Conservation (phyloP, 2,113 vertebrate species). For the Pao palembangensis region DNA sequence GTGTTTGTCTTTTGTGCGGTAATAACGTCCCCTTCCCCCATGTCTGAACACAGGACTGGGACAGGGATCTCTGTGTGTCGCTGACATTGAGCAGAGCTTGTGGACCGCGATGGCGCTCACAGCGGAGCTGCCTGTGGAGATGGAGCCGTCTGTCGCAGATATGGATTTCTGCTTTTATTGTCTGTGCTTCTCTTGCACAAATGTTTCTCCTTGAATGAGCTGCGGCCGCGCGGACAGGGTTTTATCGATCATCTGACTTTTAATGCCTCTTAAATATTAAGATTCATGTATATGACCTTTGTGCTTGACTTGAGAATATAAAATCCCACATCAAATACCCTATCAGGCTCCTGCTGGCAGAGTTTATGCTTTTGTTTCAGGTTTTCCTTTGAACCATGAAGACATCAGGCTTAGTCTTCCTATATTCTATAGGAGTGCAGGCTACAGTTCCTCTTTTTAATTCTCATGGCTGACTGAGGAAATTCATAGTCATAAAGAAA, state of each 20-base stretch:
- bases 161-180: conserved; percentile 52
- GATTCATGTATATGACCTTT: conserved; percentile 65
- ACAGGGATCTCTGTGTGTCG: conserved; percentile 41
- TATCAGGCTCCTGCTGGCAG: conserved; percentile 9
- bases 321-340: conserved; percentile 36
- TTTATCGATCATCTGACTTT: conserved; percentile 65
- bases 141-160: conserved; percentile 38
- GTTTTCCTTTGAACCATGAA: conserved; percentile 9
- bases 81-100: conserved; percentile 43
- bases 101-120: conserved; percentile 32
- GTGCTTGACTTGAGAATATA: conserved; percentile 44
- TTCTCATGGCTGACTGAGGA: conserved; percentile 4
- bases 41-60: conserved; percentile 5
- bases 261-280: conserved; percentile 66
- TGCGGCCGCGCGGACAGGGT: conserved; percentile 21
- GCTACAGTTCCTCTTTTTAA: conserved; percentile 1
- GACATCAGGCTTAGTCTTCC: conserved; percentile 6
- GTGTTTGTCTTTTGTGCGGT: conserved; percentile 4
- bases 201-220: conserved; percentile 56
- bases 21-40: conserved; percentile 25
- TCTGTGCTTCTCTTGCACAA: conserved; percentile 27
- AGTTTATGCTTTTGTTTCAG: conserved; percentile 20
- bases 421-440: conserved; percentile 1
- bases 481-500: not conserved
- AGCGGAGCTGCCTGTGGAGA: conserved; percentile 42